A percentile compares a stretch with the other conserved stretches of the same genome.
These are phyloP conservation scores for Drosophila birchii DNA, from an alignment of 2,888 invertebrate genomes.

Conservation along the genomic window DNA sequence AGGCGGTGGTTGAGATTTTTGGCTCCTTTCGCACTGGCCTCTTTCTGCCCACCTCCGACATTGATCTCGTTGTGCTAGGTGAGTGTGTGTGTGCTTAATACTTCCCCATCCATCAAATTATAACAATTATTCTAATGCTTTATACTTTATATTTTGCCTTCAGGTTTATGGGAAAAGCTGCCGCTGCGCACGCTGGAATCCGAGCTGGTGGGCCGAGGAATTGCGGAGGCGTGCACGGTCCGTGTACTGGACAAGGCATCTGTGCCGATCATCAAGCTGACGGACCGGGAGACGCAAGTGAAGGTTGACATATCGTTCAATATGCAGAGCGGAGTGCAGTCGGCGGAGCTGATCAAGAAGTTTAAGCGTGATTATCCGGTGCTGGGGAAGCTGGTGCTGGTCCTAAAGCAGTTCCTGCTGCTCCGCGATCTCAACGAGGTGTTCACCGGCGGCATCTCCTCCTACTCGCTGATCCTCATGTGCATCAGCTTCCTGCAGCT, in stretches of 20 bases:
- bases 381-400: conserved; percentile 96
- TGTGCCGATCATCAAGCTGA: conserved; percentile 99
- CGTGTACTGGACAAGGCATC: conserved; percentile 99
- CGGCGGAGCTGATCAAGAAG: conserved; percentile 97
- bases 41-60: conserved; percentile 97
- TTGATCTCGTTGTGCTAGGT: conserved; percentile 89
- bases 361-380: conserved; percentile 95
- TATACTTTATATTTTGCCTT: too few species aligned
- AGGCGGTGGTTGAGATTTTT: conserved; percentile 98
- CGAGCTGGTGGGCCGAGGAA: conserved; percentile 94
- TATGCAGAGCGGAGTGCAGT: conserved; percentile 98
- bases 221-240: conserved; percentile 95
- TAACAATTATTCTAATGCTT: neutral
- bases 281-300: conserved; percentile 91
- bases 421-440: conserved; percentile 99
- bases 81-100: conserved; percentile 23
- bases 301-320: conserved; percentile 99
- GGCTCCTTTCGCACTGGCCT: conserved; percentile 99
- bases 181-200: conserved; percentile 96
- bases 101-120: neutral
- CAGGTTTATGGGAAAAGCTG: conserved; percentile 93
- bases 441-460: conserved; percentile 99
- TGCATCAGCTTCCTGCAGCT: conserved; percentile 98
- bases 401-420: conserved; percentile 98
- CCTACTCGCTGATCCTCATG: conserved; percentile 99